Evolutionary conservation across 1,140 invertebrate species (phyloP), one percentile per base, ranked within the genome.

Genomic region (Atta cephalotes): DNA sequence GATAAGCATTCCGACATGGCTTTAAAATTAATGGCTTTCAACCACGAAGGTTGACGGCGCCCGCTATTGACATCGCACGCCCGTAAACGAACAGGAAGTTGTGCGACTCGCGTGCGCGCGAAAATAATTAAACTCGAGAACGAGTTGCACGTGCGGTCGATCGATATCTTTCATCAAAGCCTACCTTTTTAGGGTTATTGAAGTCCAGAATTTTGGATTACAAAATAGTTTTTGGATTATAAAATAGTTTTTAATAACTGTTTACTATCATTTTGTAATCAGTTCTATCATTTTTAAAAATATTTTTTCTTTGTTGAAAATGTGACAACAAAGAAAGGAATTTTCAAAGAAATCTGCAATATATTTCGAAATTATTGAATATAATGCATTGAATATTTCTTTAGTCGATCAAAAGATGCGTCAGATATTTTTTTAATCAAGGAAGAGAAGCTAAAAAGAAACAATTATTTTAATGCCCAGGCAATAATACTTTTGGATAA

Each of bases 21-120:
- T 84, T 76, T 62, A 84, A 84, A 84, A 84, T 84, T 84, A 84
- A 84, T 84, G 28, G 80, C 70, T 76, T 84, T 84, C 80, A 84
- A 72, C 80, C 70, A 76, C 80, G 80, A 62, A 62, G 70, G 53
- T 62, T 76, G 80, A 84, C 70, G 70, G 80, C 56, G 53, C 49
- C 49, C 49, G 65, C 80, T 84, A 84, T 84, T 84, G 80, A 84
- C 80, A 84, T 81, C 78, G 49, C 49, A 21, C 65, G 14, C 65
- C 70, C 70, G 68, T 71, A 74, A 84, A 76, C 70, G 70, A 62
- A 74, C 70, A 74, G 68, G 56, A 76, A 84, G 80, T 76, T 51
- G 80, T 39, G 39, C 39, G 39, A 49, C 70, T 84, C 80, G 80
- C 70, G 56, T 74, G 80, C 56, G 80, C 80, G 56, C 68, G 80